phyloP scores from a whole-genome alignment of 2,888 invertebrate genomes.

The Digitonthophagus gazella region DNA sequence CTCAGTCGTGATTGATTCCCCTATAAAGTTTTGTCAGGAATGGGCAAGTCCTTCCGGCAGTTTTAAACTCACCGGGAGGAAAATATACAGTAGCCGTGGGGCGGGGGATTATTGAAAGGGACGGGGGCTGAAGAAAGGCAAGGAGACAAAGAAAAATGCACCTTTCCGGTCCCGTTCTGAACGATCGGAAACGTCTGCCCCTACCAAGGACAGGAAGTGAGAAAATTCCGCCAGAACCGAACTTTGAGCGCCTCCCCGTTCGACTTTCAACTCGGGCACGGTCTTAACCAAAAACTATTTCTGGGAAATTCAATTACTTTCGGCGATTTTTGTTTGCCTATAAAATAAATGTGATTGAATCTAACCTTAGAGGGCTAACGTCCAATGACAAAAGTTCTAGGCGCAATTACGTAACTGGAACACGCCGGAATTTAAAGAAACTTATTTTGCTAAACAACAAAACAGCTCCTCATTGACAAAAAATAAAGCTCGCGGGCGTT shows the following conservation, averaged over 20 bases:
- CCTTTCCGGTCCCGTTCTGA: constrained; percentile 45
- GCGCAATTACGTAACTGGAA: neutral
- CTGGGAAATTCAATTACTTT: neutral
- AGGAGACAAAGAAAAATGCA: constrained; percentile 42
- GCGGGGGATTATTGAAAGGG: constrained; percentile 29
- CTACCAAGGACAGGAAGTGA: constrained; percentile 43
- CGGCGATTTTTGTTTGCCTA: neutral
- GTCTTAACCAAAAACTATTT: constrained; percentile 7
- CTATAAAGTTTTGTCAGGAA: neutral
- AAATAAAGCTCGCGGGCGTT: too few species aligned
- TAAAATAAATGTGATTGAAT: neutral
- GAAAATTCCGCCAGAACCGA: constrained; percentile 5
- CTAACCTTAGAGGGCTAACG: neutral
- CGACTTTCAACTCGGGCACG: neutral
- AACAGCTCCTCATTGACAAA: neutral
- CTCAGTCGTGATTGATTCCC: neutral
- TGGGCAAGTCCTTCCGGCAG: neutral
- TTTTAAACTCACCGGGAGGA: neutral
- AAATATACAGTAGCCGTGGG: neutral
- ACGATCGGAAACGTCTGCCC: constrained; percentile 44
- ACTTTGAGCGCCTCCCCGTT: neutral
- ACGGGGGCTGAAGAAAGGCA: constrained; percentile 27
- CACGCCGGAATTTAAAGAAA: neutral
- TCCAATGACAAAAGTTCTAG: neutral
- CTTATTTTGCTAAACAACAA: neutral